Evolutionary conservation across 2,888 invertebrate species (phyloP).

Genomic region (Petrolisthes manimaculis): DNA sequence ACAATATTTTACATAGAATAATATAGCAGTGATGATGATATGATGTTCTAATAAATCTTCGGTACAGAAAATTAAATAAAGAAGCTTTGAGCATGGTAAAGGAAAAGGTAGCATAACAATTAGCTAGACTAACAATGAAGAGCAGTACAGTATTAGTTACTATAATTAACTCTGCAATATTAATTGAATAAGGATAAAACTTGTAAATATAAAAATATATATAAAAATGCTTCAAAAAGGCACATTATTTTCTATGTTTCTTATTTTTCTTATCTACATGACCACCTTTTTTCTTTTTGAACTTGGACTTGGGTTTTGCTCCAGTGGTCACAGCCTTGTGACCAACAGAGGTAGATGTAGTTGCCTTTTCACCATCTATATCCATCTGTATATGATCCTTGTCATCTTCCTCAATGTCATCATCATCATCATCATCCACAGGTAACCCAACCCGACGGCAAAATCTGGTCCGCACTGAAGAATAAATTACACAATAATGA

Average conservation of each 20-base stretch:
- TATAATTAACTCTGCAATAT: no score
- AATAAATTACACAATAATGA: neutral
- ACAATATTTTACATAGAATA: no score
- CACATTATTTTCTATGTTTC: neutral
- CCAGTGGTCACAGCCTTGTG: neutral
- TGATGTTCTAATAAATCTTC: no score
- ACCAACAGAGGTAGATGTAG: constrained; percentile 2
- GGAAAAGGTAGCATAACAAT: no score
- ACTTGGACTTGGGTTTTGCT: constrained; percentile 31
- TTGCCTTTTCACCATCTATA: neutral
- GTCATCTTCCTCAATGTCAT: neutral
- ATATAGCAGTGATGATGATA: no score
- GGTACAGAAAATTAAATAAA: no score
- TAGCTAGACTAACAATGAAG: no score
- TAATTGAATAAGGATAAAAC: no score
- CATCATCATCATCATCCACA: constrained; percentile 39
- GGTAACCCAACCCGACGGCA: constrained; percentile 53
- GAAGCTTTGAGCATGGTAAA: no score
- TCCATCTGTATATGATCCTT: neutral
- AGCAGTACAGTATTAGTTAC: no score
- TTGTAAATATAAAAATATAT: no score
- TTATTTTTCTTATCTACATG: constrained; percentile 39
- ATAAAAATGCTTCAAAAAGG: no score
- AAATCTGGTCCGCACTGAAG: constrained; percentile 45
- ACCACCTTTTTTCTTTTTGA: constrained; percentile 54